Evolutionary conservation across 2,113 vertebrate species (phyloP).

Genomic region (Dicentrarchus labrax): DNA sequence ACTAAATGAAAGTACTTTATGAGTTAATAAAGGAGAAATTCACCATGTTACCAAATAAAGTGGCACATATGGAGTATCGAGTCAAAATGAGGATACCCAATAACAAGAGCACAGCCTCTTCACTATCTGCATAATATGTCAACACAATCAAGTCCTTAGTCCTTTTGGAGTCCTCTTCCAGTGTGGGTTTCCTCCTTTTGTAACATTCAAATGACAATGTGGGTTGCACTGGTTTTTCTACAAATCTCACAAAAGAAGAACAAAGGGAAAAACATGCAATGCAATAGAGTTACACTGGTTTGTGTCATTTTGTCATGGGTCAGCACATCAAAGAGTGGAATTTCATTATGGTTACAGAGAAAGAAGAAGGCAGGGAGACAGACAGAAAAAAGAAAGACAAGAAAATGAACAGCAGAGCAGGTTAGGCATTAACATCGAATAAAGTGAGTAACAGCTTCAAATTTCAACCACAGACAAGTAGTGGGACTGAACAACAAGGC

Average conservation of each 20-base stretch:
- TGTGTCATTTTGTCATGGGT: neutral
- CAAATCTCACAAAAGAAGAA: too few relatives aligned
- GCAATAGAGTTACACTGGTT: neutral
- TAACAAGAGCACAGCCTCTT: neutral
- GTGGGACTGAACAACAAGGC: neutral
- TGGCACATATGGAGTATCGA: neutral
- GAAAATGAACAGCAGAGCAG: neutral
- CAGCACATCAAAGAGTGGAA: neutral
- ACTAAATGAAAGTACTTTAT: too few relatives aligned
- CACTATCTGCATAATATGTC: neutral
- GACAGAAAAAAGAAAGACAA: neutral
- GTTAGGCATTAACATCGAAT: neutral
- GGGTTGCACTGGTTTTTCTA: neutral
- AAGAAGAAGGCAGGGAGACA: neutral
- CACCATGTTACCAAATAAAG: neutral
- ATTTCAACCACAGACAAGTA: neutral
- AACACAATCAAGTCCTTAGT: neutral
- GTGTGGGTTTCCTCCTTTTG: neutral
- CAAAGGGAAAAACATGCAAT: neutral
- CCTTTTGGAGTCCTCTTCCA: neutral
- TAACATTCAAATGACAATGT: neutral
- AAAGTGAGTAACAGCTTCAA: neutral
- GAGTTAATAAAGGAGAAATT: neutral
- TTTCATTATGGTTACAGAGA: neutral
- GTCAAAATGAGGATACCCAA: too few relatives aligned